A percentile compares a stretch with the other conserved stretches of the same genome.
These are phyloP conservation scores for Himalopsyche anomala DNA, from an alignment of 2,888 invertebrate genomes.

Conservation along the genomic window DNA sequence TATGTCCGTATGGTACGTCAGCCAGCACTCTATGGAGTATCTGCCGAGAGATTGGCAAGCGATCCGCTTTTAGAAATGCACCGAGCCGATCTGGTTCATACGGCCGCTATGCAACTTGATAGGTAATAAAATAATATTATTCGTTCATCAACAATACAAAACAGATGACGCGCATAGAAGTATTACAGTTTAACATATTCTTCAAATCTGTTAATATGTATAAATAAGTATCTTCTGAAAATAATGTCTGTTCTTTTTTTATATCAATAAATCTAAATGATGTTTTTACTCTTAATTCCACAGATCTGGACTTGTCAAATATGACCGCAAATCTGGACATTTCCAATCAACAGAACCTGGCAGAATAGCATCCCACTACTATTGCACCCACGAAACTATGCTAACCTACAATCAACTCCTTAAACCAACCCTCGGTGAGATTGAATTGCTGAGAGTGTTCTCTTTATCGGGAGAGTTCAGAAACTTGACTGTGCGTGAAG, in stretches of 20 bases:
- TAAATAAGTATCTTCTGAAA: too few relatives aligned
- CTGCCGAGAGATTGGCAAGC: slow-evolving; percentile 85
- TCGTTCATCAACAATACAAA: neutral
- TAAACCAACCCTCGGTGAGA: slow-evolving; percentile 97
- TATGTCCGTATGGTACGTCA: slow-evolving; percentile 96
- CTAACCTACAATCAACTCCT: slow-evolving; percentile 96
- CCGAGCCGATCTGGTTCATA: slow-evolving; percentile 96
- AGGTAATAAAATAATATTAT: slow-evolving; percentile 69
- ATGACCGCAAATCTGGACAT: slow-evolving; percentile 95
- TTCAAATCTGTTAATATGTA: too few relatives aligned
- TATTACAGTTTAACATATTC: too few relatives aligned
- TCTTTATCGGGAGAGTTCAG: slow-evolving; percentile 98
- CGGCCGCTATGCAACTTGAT: slow-evolving; percentile 93
- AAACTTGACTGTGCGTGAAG: slow-evolving; percentile 94
- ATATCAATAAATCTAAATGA: neutral
- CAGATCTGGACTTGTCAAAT: slow-evolving; percentile 95
- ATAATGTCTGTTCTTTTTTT: too few relatives aligned
- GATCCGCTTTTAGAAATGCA: slow-evolving; percentile 92
- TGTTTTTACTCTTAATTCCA: slow-evolving; percentile 18
- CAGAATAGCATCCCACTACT: slow-evolving; percentile 98
- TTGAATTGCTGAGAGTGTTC: slow-evolving; percentile 98
- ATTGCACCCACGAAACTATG: slow-evolving; percentile 98
- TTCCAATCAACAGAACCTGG: slow-evolving; percentile 95
- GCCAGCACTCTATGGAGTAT: slow-evolving; percentile 93
- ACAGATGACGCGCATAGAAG: too few relatives aligned